Evolutionary conservation across 2,113 vertebrate species (phyloP).

Genomic region (Syrmaticus mikado): DNA sequence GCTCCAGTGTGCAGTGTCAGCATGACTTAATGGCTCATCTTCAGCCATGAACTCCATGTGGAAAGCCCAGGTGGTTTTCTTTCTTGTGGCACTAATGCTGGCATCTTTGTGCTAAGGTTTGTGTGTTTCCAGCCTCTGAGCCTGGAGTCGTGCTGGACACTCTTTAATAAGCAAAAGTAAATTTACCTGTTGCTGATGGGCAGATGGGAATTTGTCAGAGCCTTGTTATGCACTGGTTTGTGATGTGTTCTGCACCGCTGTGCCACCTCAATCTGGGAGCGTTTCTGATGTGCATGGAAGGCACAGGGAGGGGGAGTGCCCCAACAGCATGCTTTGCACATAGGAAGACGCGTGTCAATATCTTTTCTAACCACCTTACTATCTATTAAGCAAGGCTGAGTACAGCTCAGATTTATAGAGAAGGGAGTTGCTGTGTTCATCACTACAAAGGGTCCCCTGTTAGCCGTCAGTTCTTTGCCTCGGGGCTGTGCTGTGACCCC

Average conservation of each 20-base stretch:
- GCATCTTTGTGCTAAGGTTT: neutral
- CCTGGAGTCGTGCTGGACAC: neutral
- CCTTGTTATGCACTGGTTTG: neutral
- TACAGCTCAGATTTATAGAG: neutral
- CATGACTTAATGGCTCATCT: neutral
- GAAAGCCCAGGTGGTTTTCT: neutral
- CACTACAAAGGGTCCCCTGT: neutral
- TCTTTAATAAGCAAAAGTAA: neutral
- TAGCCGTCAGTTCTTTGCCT: neutral
- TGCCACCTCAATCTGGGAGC: neutral
- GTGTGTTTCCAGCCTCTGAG: neutral
- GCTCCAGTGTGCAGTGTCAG: conserved; percentile 15
- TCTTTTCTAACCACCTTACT: neutral
- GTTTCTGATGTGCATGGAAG: neutral
- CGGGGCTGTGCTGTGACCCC: neutral
- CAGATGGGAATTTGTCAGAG: neutral
- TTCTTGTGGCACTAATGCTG: neutral
- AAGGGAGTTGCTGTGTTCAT: neutral
- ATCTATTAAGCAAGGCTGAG: neutral
- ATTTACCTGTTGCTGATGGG: neutral
- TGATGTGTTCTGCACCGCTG: neutral
- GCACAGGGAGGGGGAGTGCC: neutral
- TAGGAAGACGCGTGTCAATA: neutral
- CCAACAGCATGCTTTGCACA: neutral
- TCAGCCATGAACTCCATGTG: neutral